These are phyloP conservation scores for Sceloporus tristichus DNA, from an alignment of 2,113 vertebrate species.

Conservation along the genomic window DNA sequence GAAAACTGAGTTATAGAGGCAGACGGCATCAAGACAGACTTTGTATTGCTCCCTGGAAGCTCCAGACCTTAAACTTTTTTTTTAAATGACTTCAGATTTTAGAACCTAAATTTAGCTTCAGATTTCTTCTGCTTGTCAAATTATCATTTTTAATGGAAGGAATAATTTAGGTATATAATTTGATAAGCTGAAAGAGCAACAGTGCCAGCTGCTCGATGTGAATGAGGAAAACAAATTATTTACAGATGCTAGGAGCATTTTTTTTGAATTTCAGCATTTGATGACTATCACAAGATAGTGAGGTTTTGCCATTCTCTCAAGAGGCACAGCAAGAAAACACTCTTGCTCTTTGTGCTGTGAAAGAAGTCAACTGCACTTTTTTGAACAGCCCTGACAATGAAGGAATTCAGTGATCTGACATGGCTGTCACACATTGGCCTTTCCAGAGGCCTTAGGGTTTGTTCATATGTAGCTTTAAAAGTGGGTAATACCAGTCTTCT, in stretches of 20 bases:
- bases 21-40: too few relatives aligned
- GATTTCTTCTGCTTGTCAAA: not conserved
- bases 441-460: conserved; percentile 57
- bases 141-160: not conserved
- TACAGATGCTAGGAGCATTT: not conserved
- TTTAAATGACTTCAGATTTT: not conserved
- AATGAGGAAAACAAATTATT: conserved; percentile 25
- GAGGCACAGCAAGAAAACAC: conserved; percentile 70
- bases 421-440: conserved; percentile 65
- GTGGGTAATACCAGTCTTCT: conserved; percentile 63
- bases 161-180: not conserved
- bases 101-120: not conserved
- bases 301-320: conserved; percentile 40
- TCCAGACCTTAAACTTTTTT: too few relatives aligned
- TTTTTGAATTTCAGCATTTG: conserved; percentile 58
- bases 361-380: conserved; percentile 69
- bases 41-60: too few relatives aligned
- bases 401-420: conserved; percentile 65
- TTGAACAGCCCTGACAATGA: conserved; percentile 58
- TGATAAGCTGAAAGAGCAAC: not conserved
- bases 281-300: conserved; percentile 60
- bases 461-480: conserved; percentile 61
- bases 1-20: too few relatives aligned
- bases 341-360: conserved; percentile 75
- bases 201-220: conserved; percentile 1